Conservation (phyloP, 2,113 vertebrate species). For the Lepus timidus region DNA sequence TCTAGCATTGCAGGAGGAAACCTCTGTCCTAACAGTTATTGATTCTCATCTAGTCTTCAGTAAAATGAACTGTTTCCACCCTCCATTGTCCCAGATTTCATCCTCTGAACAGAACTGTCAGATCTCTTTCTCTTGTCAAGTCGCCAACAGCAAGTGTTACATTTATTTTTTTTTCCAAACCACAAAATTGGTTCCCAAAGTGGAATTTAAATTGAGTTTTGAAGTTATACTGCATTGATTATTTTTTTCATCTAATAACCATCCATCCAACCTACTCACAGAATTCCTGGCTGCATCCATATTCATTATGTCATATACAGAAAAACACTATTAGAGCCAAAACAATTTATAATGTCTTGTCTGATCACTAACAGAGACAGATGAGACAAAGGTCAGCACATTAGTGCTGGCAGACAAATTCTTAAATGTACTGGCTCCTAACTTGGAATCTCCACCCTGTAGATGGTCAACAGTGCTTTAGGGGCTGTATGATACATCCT, state of each 20-base stretch:
- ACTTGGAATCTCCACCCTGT: background rate
- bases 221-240: constrained; percentile 3
- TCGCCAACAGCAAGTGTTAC: background rate
- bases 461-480: background rate
- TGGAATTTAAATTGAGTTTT: constrained; percentile 33
- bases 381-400: background rate
- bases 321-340: constrained; percentile 14
- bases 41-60: background rate
- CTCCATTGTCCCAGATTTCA: background rate
- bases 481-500: no score
- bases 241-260: constrained; percentile 42
- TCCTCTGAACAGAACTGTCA: background rate
- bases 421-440: background rate
- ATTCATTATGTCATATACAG: constrained; percentile 58
- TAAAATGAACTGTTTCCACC: background rate
- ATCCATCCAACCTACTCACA: constrained; percentile 24
- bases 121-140: background rate
- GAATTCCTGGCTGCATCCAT: constrained; percentile 32
- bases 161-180: constrained; percentile 50
- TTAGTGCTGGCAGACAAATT: background rate
- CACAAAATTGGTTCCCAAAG: background rate
- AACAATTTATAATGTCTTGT: constrained; percentile 40
- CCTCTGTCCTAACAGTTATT: background rate
- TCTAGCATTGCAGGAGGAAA: background rate
- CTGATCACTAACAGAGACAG: constrained; percentile 57